phyloP scores from a whole-genome alignment of 92 coral and sea anemone genomes.

The Actinernus sp. region DNA sequence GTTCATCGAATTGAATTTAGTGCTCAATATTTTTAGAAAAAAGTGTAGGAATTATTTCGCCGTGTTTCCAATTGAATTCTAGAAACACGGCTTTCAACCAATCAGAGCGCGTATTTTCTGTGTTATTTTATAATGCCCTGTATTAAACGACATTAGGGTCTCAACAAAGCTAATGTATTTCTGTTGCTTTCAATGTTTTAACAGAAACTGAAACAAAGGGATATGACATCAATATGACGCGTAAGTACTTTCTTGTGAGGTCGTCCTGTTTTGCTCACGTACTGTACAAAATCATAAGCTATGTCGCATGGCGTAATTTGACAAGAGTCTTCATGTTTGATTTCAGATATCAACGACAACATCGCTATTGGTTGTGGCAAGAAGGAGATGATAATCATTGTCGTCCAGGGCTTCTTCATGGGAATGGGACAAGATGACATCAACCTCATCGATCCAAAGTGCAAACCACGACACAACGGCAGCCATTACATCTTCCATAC shows the following conservation, averaged over 20 bases:
- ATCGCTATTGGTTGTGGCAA: slow-evolving; percentile 84
- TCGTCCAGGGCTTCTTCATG: slow-evolving; percentile 39
- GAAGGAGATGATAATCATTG: slow-evolving; percentile 64
- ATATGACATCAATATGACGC: slow-evolving; percentile 7
- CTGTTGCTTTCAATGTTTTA: background rate
- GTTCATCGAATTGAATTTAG: too few species aligned
- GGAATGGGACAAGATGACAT: slow-evolving; percentile 65
- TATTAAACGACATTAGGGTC: too few species aligned
- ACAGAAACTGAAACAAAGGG: slow-evolving; percentile 10
- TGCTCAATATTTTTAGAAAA: too few species aligned
- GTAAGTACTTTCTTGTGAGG: slow-evolving; percentile 13
- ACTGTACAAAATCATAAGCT: too few species aligned
- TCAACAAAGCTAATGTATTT: too few species aligned
- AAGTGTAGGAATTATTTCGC: too few species aligned
- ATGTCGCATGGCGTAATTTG: too few species aligned
- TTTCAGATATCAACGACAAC: slow-evolving; percentile 55
- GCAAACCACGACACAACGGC: slow-evolving; percentile 66
- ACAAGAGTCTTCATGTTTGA: background rate
- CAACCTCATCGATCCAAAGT: slow-evolving; percentile 66
- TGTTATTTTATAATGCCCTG: too few species aligned
- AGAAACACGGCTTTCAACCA: too few species aligned
- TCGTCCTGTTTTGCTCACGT: too few species aligned
- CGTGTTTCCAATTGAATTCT: too few species aligned
- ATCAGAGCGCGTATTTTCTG: too few species aligned
- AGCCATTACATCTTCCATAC: slow-evolving; percentile 71